Percentiles rank a stretch among this genome's conserved stretches.
Conservation (phyloP, 2,797 vertebrate species). For the Lagorchestes hirsutus region DNA sequence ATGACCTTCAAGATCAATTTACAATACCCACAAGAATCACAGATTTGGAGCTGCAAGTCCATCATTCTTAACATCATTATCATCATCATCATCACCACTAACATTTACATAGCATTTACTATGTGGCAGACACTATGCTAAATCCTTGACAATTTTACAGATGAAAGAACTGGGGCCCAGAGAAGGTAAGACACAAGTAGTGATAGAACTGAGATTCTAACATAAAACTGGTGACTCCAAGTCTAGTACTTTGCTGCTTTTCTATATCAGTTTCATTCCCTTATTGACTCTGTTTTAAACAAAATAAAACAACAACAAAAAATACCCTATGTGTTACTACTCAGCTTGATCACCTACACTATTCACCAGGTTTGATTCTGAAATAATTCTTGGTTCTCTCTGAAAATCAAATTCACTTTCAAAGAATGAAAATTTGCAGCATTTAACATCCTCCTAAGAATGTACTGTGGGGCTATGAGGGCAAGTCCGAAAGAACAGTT, state of each 20-base stretch:
- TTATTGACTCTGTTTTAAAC: background rate
- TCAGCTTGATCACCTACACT: background rate
- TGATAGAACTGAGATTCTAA: background rate
- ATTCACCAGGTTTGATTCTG: background rate
- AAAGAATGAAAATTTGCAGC: background rate
- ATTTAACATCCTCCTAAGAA: background rate
- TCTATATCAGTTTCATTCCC: background rate
- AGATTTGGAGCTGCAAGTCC: background rate
- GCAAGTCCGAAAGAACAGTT: slow-evolving; percentile 11
- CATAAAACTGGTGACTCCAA: background rate
- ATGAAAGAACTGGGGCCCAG: background rate
- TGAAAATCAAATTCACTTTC: slow-evolving; percentile 20
- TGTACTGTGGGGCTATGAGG: background rate
- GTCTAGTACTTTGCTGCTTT: background rate
- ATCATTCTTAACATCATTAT: background rate
- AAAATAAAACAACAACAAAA: background rate
- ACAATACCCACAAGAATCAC: background rate
- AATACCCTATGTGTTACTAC: background rate
- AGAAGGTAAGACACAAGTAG: background rate
- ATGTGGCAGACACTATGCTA: background rate
- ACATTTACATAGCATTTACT: background rate
- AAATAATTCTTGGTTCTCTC: slow-evolving; percentile 28
- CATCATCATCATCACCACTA: background rate
- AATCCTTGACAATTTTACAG: background rate
- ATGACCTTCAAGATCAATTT: background rate